phyloP scores from a whole-genome alignment of 2,888 invertebrate species.

The Hofmannophila pseudospretella region DNA sequence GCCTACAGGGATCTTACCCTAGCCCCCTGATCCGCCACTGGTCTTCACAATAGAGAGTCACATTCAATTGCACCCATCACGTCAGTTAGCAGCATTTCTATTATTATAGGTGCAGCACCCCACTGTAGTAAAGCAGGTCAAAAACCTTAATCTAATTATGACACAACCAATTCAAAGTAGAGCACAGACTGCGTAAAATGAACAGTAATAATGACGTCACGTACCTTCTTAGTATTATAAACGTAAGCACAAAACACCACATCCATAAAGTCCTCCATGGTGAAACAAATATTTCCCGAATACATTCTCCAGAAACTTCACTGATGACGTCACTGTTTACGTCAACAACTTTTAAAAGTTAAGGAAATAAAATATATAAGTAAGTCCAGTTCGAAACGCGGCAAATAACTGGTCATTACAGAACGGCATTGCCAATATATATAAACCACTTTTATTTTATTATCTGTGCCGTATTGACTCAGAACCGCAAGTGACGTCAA shows the following conservation, averaged over 20 bases:
- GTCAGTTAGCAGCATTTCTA: no score
- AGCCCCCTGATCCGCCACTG: no score
- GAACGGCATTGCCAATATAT: constrained; percentile 32
- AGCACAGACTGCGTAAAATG: no score
- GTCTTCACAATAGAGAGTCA: no score
- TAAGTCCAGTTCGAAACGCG: constrained; percentile 8
- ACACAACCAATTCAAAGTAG: no score
- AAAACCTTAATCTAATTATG: no score
- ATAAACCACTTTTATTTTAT: constrained; percentile 34
- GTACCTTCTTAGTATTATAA: constrained; percentile 44
- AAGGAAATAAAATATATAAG: neutral
- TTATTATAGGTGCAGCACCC: no score
- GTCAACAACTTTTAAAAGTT: neutral
- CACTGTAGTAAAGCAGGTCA: no score
- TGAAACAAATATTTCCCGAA: constrained; percentile 51
- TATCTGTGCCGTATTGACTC: constrained; percentile 40
- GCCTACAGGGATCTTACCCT: no score
- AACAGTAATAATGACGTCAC: no score
- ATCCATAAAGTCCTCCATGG: constrained; percentile 64
- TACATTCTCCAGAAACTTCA: constrained; percentile 35
- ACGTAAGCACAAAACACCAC: constrained; percentile 63
- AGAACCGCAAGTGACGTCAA: constrained; percentile 50
- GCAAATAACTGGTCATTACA: constrained; percentile 34
- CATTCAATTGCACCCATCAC: no score
- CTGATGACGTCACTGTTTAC: constrained; percentile 5